A percentile compares a stretch with the other conserved stretches of the same genome.
These are phyloP conservation scores for Carassius carassius DNA, from an alignment of 2,113 vertebrate genomes.

Conservation along the genomic window DNA sequence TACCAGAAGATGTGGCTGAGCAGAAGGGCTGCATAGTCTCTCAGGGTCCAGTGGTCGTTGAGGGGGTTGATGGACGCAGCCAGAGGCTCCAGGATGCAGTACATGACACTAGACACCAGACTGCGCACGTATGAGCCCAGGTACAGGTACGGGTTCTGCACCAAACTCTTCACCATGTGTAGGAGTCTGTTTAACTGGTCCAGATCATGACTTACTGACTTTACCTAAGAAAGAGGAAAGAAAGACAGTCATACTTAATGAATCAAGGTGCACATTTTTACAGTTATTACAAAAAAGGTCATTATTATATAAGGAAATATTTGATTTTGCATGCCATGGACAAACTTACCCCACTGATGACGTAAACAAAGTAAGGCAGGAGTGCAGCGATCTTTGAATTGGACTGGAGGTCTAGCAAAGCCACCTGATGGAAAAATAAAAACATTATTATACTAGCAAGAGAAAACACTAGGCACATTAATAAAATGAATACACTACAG, in stretches of 20 bases:
- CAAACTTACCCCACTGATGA: constrained; percentile 87
- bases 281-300: not conserved
- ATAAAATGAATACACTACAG: not conserved
- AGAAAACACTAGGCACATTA: not conserved
- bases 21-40: constrained; percentile 87
- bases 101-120: constrained; percentile 89
- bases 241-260: not conserved
- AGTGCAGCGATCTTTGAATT: constrained; percentile 92
- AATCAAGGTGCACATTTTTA: not conserved
- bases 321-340: not conserved
- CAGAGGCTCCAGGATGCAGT: constrained; percentile 91
- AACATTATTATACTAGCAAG: not conserved
- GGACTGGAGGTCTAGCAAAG: constrained; percentile 88
- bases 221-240: constrained; percentile 76
- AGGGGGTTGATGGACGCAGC: constrained; percentile 94
- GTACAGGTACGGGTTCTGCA: constrained; percentile 89
- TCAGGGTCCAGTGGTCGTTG: constrained; percentile 95
- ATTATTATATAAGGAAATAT: not conserved
- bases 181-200: constrained; percentile 88
- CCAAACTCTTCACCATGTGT: constrained; percentile 88
- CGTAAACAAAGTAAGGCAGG: constrained; percentile 91
- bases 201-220: constrained; percentile 90
- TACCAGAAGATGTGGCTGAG: constrained; percentile 94
- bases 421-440: constrained; percentile 72
- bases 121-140: constrained; percentile 89